These are phyloP conservation scores for Psittacula echo DNA, from an alignment of 2,797 vertebrate species.

Conservation along the genomic window DNA sequence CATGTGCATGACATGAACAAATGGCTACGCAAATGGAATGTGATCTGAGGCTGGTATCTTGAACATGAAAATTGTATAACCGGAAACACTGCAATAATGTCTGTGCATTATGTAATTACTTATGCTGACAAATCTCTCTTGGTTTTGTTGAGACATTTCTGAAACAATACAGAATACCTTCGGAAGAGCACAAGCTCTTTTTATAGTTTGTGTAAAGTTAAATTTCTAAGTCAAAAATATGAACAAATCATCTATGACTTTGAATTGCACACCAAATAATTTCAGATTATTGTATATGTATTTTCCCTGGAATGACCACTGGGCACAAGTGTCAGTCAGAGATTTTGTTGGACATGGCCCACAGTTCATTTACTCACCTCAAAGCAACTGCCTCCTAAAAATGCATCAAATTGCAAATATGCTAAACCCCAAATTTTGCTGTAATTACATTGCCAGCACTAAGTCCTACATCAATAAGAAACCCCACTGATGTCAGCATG, in stretches of 20 bases:
- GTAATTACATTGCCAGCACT: constrained; percentile 14
- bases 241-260: neutral
- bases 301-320: neutral
- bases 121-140: neutral
- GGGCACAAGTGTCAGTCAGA: neutral
- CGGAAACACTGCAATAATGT: neutral
- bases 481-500: constrained; percentile 55
- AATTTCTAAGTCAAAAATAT: neutral
- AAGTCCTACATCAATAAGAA: constrained; percentile 49
- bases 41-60: neutral
- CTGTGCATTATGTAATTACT: neutral
- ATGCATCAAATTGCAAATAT: neutral
- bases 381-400: neutral
- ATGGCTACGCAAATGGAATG: neutral
- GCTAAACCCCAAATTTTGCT: constrained; percentile 47
- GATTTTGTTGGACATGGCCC: neutral
- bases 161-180: neutral
- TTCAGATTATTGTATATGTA: neutral
- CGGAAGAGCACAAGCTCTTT: neutral
- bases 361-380: constrained; percentile 10
- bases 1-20: neutral
- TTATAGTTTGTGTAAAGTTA: neutral
- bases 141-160: neutral
- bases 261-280: neutral
- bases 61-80: neutral